A percentile compares a stretch with the other conserved stretches of the same genome.
phyloP scores from a whole-genome alignment of 2,888 invertebrate genomes.

The Xylota sylvarum region DNA sequence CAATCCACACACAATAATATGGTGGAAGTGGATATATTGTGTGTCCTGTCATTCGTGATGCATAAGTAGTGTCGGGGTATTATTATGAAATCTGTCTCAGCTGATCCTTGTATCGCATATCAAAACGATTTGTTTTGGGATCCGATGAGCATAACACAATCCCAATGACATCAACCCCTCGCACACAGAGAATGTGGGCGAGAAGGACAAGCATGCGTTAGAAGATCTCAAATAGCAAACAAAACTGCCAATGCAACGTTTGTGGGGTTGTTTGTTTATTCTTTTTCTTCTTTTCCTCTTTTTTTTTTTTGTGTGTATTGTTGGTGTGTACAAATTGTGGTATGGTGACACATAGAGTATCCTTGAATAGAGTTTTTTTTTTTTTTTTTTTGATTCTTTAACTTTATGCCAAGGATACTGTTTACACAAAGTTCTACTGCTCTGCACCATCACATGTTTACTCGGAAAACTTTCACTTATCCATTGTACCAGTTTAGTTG shows the following conservation, averaged over 20 bases:
- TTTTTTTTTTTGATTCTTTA: conserved; percentile 45
- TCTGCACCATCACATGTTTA: conserved; percentile 20
- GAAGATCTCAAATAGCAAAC: conserved; percentile 10
- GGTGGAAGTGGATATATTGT: conserved; percentile 19
- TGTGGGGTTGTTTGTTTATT: not conserved
- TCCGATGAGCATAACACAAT: conserved; percentile 46
- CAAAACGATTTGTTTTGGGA: conserved; percentile 54
- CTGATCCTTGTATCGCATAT: conserved; percentile 47
- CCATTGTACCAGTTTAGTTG: conserved; percentile 63
- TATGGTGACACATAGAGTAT: conserved; percentile 25
- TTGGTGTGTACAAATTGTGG: not conserved
- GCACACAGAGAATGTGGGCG: not conserved
- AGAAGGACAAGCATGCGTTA: not conserved
- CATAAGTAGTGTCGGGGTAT: conserved; percentile 26
- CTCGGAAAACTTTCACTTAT: conserved; percentile 56
- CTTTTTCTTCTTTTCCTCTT: not conserved
- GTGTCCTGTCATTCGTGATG: conserved; percentile 39
- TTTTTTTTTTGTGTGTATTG: not conserved
- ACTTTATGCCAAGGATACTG: conserved; percentile 23
- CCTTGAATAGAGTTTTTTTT: conserved; percentile 18
- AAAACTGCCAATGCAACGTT: conserved; percentile 20
- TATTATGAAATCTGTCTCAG: conserved; percentile 51
- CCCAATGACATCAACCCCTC: conserved; percentile 4
- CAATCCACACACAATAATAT: conserved; percentile 23
- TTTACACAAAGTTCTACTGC: conserved; percentile 24